These are phyloP conservation scores for Chiroxiphia lanceolata DNA, from an alignment of 2,797 vertebrate genomes.

Conservation along the genomic window DNA sequence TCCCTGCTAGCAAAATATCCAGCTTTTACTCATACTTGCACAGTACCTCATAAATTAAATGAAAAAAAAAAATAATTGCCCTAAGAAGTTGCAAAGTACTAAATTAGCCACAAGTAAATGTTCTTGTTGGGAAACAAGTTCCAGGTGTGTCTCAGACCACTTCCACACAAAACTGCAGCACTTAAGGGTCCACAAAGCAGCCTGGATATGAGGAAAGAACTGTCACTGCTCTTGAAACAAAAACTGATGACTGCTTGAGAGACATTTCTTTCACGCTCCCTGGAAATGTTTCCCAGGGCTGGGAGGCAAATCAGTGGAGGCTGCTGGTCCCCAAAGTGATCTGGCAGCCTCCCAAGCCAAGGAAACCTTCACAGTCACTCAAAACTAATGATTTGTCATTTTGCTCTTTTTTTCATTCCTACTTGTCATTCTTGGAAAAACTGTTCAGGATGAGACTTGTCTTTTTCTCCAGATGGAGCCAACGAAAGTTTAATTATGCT, in stretches of 20 bases:
- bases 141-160: neutral
- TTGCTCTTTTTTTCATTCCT: neutral
- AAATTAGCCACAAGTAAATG: slow-evolving; percentile 10
- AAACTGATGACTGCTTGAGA: neutral
- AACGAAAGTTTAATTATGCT: neutral
- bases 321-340: neutral
- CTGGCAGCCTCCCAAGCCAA: neutral
- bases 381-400: neutral
- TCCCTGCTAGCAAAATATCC: neutral
- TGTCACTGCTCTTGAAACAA: neutral
- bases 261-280: neutral
- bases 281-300: neutral
- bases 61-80: neutral
- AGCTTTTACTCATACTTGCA: slow-evolving; percentile 1
- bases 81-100: neutral
- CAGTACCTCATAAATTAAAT: neutral
- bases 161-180: neutral
- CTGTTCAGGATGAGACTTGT: neutral
- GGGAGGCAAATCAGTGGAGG: neutral
- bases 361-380: neutral
- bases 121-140: neutral
- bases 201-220: neutral
- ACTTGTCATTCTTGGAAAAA: neutral
- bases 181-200: neutral
- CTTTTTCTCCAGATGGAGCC: neutral